These are phyloP conservation scores for Drosophila colorata DNA, from an alignment of 2,888 invertebrate species.

Conservation along the genomic window DNA sequence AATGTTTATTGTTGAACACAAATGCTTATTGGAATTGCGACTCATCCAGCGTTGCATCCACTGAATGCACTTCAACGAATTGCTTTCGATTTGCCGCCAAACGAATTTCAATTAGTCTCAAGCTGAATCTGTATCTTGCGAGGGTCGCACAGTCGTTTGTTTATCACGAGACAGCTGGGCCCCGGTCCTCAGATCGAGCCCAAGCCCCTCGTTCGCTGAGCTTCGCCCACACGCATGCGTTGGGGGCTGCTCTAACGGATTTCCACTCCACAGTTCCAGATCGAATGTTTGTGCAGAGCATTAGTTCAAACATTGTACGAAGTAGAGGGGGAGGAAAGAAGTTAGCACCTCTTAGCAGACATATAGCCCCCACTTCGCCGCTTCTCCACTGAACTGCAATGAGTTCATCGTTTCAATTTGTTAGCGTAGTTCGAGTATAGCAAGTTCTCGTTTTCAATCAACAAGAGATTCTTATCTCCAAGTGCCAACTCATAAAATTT, in stretches of 20 bases:
- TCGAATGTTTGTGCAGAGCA: constrained; percentile 38
- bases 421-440: constrained; percentile 37
- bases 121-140: constrained; percentile 25
- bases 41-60: constrained; percentile 26
- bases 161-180: background rate
- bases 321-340: constrained; percentile 3
- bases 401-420: constrained; percentile 67
- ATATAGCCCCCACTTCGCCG: background rate
- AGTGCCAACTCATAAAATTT: constrained; percentile 66
- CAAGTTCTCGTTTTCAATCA: constrained; percentile 46
- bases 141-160: constrained; percentile 16
- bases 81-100: constrained; percentile 49
- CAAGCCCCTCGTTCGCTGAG: background rate
- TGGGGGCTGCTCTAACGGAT: constrained; percentile 25
- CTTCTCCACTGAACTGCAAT: constrained; percentile 41
- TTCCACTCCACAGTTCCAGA: constrained; percentile 9
- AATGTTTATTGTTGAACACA: constrained; percentile 8
- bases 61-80: constrained; percentile 58
- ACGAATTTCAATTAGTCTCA: constrained; percentile 56
- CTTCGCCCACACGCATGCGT: constrained; percentile 42
- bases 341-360: constrained; percentile 55
- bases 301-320: constrained; percentile 14
- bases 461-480: constrained; percentile 67
- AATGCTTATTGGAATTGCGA: constrained; percentile 13
- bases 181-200: too few species aligned